phyloP scores from a whole-genome alignment of 1,140 invertebrate genomes.

The Drosophila nigromelanica region DNA sequence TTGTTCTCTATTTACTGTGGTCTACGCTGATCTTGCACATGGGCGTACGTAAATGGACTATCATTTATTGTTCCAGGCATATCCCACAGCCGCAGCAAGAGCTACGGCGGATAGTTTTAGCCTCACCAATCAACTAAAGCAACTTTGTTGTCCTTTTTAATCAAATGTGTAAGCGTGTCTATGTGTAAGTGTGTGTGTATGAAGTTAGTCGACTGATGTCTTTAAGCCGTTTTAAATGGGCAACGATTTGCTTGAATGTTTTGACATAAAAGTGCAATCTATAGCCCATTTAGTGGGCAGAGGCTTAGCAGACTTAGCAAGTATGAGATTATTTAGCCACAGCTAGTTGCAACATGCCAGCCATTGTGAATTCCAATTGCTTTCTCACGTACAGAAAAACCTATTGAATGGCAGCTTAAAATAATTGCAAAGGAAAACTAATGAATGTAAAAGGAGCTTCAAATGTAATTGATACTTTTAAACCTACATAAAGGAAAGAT shows the following conservation, averaged over 20 bases:
- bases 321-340: constrained; percentile 54
- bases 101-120: constrained; percentile 3
- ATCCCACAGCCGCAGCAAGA: constrained; percentile 9
- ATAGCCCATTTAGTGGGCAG: constrained; percentile 59
- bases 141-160: constrained; percentile 34
- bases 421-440: neutral
- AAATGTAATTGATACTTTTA: neutral
- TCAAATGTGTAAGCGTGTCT: constrained; percentile 26
- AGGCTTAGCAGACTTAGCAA: constrained; percentile 49
- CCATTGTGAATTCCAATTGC: constrained; percentile 14
- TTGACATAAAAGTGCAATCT: constrained; percentile 77
- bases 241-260: constrained; percentile 75
- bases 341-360: constrained; percentile 33
- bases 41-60: constrained; percentile 64
- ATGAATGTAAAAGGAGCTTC: neutral
- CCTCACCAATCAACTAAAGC: constrained; percentile 38
- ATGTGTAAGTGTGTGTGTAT: constrained; percentile 17
- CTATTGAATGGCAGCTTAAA: neutral
- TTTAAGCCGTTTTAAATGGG: constrained; percentile 74
- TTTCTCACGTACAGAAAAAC: neutral
- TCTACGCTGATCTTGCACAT: constrained; percentile 15
- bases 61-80: constrained; percentile 64
- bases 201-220: constrained; percentile 11
- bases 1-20: constrained; percentile 27
- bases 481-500: too few species aligned